phyloP scores from a whole-genome alignment of 2,888 invertebrate genomes.

The Xylota sylvarum region DNA sequence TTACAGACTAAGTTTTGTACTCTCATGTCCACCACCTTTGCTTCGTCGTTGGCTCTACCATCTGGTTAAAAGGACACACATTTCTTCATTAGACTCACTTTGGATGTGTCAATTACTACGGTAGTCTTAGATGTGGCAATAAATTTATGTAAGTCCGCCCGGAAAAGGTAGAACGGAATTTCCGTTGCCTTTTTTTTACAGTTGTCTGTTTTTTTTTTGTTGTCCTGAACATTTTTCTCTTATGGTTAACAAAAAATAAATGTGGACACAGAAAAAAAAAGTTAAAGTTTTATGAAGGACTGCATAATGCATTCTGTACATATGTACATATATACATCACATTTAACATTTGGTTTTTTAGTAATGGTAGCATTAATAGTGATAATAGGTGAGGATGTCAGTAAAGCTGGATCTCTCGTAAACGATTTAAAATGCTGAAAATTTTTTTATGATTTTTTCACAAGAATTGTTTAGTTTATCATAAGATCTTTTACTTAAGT shows the following conservation, averaged over 20 bases:
- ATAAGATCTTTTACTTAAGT: too few species aligned
- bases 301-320: constrained; percentile 14
- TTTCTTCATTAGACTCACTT: constrained; percentile 50
- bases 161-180: constrained; percentile 22
- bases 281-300: constrained; percentile 32
- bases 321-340: too few species aligned
- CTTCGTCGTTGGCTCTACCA: neutral
- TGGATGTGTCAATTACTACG: constrained; percentile 52
- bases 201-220: constrained; percentile 20
- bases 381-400: too few species aligned
- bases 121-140: constrained; percentile 37
- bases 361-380: neutral
- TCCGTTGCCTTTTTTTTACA: constrained; percentile 2
- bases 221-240: constrained; percentile 28
- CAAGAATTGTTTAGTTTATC: too few species aligned
- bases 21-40: neutral
- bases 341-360: too few species aligned
- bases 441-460: too few species aligned
- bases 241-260: constrained; percentile 2
- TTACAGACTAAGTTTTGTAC: neutral
- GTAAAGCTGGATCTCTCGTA: too few species aligned
- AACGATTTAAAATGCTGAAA: too few species aligned
- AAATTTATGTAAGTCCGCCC: constrained; percentile 36
- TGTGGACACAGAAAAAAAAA: constrained; percentile 4
- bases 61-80: constrained; percentile 35